Conservation (phyloP, 1,140 invertebrate genomes). For the Zophobas atratus region DNA sequence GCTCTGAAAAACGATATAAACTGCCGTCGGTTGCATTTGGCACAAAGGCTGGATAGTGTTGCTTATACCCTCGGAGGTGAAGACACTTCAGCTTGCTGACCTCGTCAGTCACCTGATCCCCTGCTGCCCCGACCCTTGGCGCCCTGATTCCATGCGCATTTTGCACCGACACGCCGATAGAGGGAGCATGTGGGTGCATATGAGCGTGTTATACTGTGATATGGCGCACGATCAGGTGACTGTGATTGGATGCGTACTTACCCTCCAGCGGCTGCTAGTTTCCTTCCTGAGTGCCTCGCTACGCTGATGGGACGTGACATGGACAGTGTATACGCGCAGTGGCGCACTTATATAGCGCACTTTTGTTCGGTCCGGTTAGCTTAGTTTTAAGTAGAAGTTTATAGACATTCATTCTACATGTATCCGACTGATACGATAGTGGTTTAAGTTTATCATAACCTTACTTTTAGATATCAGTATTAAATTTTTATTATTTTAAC, state of each 20-base stretch:
- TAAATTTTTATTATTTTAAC: slow-evolving; percentile 30
- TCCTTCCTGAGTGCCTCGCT: slow-evolving; percentile 68
- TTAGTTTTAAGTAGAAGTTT: slow-evolving; percentile 64
- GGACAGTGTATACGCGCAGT: slow-evolving; percentile 62
- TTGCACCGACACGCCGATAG: slow-evolving; percentile 56
- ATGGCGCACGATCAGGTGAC: slow-evolving; percentile 68
- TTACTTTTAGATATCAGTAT: slow-evolving; percentile 35
- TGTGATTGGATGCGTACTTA: slow-evolving; percentile 67
- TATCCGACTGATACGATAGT: slow-evolving; percentile 60
- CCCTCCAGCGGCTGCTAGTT: slow-evolving; percentile 66
- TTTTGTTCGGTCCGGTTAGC: slow-evolving; percentile 62
- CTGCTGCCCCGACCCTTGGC: slow-evolving; percentile 65
- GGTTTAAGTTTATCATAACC: slow-evolving; percentile 25
- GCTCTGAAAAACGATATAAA: slow-evolving; percentile 85
- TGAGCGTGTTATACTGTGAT: slow-evolving; percentile 67
- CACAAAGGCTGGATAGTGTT: slow-evolving; percentile 91
- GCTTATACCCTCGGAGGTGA: slow-evolving; percentile 91
- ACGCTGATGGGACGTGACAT: slow-evolving; percentile 65
- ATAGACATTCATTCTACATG: slow-evolving; percentile 61
- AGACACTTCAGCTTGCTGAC: slow-evolving; percentile 73
- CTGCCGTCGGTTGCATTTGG: slow-evolving; percentile 90
- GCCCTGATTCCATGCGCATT: slow-evolving; percentile 63
- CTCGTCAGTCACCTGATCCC: slow-evolving; percentile 70
- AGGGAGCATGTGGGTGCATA: slow-evolving; percentile 59
- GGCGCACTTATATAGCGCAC: slow-evolving; percentile 56